A percentile compares a stretch with the other conserved stretches of the same genome.
phyloP scores from a whole-genome alignment of 1,140 invertebrate genomes.

The Aphidius gifuensis region DNA sequence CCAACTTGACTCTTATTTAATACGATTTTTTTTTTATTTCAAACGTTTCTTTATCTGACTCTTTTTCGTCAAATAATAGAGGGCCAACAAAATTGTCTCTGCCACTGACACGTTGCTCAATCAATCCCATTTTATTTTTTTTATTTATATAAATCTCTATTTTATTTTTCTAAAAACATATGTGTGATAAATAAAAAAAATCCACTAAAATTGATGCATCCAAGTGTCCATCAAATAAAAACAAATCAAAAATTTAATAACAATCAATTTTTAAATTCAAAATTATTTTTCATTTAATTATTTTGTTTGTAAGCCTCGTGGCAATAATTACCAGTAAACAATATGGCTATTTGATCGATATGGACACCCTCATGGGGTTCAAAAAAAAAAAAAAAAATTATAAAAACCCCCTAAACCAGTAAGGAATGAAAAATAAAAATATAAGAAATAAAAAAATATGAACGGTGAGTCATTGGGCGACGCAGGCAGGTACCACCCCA shows the following conservation, averaged over 20 bases:
- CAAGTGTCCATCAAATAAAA: too few species aligned
- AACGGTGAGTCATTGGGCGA: constrained; percentile 34
- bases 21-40: too few species aligned
- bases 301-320: constrained; percentile 9
- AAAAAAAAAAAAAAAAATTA: too few species aligned
- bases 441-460: constrained; percentile 18
- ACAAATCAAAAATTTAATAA: too few species aligned
- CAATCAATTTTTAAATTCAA: too few species aligned
- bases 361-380: constrained; percentile 10
- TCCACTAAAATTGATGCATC: too few species aligned
- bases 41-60: background rate
- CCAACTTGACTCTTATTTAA: too few species aligned
- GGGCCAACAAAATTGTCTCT: constrained; percentile 10
- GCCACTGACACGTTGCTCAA: constrained; percentile 19
- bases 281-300: too few species aligned
- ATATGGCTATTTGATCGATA: constrained; percentile 43
- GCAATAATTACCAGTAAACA: constrained; percentile 38
- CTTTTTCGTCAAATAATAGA: constrained; percentile 16
- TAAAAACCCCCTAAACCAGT: constrained; percentile 10
- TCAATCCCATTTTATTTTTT: constrained; percentile 4
- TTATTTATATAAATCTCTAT: too few species aligned
- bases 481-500: constrained; percentile 26
- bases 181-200: too few species aligned
- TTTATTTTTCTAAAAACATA: too few species aligned
- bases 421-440: constrained; percentile 11